Evolutionary conservation across 1,140 invertebrate genomes (phyloP).

Genomic region (Bicyclus anynana): DNA sequence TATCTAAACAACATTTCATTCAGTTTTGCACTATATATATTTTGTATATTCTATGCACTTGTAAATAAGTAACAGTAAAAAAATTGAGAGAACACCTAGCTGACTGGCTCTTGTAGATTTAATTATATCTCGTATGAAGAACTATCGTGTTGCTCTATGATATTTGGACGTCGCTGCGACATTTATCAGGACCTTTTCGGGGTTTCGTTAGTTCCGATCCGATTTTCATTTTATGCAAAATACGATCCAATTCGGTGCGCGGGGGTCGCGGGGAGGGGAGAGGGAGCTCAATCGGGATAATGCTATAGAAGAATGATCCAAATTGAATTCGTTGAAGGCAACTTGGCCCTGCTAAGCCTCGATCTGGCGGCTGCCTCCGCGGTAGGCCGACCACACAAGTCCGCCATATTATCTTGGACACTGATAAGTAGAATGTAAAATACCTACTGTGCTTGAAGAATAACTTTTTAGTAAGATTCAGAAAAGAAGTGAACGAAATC

Average conservation of each 20-base stretch:
- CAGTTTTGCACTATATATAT: too few species aligned
- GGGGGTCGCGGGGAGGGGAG: slow-evolving; percentile 32
- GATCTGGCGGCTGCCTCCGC: slow-evolving; percentile 41
- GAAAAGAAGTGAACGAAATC: too few species aligned
- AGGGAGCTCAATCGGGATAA: slow-evolving; percentile 62
- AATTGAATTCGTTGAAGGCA: slow-evolving; percentile 62
- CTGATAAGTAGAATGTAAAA: too few species aligned
- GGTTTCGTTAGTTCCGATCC: slow-evolving; percentile 68
- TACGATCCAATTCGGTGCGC: slow-evolving; percentile 64
- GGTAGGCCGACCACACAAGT: slow-evolving; percentile 7
- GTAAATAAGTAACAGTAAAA: too few species aligned
- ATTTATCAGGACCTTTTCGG: slow-evolving; percentile 45
- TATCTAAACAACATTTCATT: too few species aligned
- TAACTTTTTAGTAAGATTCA: too few species aligned
- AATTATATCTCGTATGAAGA: too few species aligned
- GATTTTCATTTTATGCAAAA: slow-evolving; percentile 73
- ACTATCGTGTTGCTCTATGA: not conserved
- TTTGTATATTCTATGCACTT: too few species aligned
- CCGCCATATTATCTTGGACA: not conserved
- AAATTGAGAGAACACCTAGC: too few species aligned
- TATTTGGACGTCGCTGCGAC: slow-evolving; percentile 18
- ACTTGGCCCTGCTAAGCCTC: slow-evolving; percentile 37
- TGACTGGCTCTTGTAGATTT: too few species aligned
- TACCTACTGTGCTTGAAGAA: too few species aligned
- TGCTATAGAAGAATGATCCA: slow-evolving; percentile 70